Base-by-base conservation (phyloP, 2,113 vertebrate species). In the Percina caprodes region DNA sequence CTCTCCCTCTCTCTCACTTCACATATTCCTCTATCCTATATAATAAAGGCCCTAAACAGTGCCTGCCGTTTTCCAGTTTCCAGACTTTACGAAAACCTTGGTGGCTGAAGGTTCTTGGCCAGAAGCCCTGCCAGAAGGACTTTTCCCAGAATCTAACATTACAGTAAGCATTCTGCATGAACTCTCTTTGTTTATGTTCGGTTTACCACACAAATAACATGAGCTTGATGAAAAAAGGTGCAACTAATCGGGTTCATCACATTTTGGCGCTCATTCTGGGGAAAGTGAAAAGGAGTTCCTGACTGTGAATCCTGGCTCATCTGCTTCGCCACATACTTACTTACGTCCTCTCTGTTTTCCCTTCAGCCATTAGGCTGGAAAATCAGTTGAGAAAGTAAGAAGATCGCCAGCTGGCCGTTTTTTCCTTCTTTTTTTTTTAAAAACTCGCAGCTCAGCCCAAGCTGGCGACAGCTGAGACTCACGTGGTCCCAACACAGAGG, bases 381-480 rank as follows among this genome's bases (percentile, higher is more conserved):
- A 77, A 72, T 55, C 26, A 42, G 45, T 24, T 23, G 15, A 42
- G 62, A 5, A 1, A 65, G 52, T 35, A 10, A 48, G 39, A 33
- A 30, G 7, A n/a, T 52, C 2, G 14, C 58, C 84, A 78, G 74
- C 58, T 86, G 68, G 55, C 26, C 26, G 8, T 51, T 77, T 62
- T 35, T 62, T 58, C 46, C 48, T 23, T 23, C 30, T 30, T 30
- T 30, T 30, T 60, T 58, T 45, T 8, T 10, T 35, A 1, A 42
- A 51, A 58, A 73, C 21, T 12, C 24, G 63, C 74, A 11, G 23
- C 14, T 26, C 26, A 54, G 49, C 54, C 6, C 0, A 3, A 21
- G 51, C 65, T 65, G 79, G 79, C 69, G 48, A 65, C 84, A 78
- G 65, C 79, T 70, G 69, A 70, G 45, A 18, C 69, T 86, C 84